Base-by-base conservation (phyloP, 1,140 invertebrate species). In the Aphis gossypii region DNA sequence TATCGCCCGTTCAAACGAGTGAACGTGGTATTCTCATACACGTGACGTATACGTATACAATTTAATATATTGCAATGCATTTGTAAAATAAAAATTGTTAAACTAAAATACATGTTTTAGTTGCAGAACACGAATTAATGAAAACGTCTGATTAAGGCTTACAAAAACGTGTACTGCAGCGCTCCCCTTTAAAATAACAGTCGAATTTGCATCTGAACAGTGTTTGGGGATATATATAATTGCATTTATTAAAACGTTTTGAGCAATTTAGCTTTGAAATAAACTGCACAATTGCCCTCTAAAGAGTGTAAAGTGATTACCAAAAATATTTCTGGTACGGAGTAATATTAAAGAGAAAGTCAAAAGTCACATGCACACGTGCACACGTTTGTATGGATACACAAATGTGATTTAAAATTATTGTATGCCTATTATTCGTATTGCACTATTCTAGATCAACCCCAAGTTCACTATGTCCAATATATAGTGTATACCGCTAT, bases 81-180 rank as follows among this genome's bases (percentile, higher is more conserved):
- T 68, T 68, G 9, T 8, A 68, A 68, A 30, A 68, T 30, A 30
- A 68, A 68, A 46, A 89, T 38, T 21, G 6, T 35, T 21, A 23
- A 11, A 44, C 18, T 89, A 89, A 54, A 89, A 51, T 38, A 54
- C 54, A 38, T n/a, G 3, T 11, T 89, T 0, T 51, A 25, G 20
- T 54, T 25, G 0, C 48, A 38, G 0, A 7, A 44, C 4, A 89
- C 21, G 25, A 54, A 56, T 54, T 89, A 89, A 35, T 46, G 87
- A 89, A 89, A 89, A 89, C 48, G 54, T 89, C 38, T 89, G n/a
- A 89, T 89, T 89, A 54, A 48, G 35, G 87, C 30, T 35, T 38
- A 35, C 46, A 30, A 51, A 88, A 48, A 89, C 51, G 51, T 9
- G 35, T 25, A 51, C 25, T 38, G 3, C 21, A 18, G 14, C 83